Conservation (phyloP, 2,113 vertebrate species). For the Elephas maximus region DNA sequence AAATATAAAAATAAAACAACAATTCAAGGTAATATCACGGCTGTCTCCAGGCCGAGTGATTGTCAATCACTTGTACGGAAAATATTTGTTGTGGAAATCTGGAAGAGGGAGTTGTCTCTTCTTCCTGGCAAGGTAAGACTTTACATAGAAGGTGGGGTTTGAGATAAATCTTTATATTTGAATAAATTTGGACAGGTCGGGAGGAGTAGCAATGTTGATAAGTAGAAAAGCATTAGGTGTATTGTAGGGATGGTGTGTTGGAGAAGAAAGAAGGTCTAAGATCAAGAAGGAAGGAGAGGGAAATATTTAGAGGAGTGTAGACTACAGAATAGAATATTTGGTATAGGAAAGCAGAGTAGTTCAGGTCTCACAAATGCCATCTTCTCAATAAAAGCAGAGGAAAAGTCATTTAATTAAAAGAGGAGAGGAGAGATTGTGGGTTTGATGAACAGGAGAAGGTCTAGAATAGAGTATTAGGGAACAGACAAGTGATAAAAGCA, state of each 20-base stretch:
- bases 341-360: not conserved
- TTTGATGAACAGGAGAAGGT: not conserved
- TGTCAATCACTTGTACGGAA: not conserved
- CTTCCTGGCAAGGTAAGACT: not conserved
- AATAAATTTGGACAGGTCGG: slow-evolving; percentile 7
- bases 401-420: slow-evolving; percentile 18
- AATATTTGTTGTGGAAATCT: not conserved
- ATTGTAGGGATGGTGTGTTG: not conserved
- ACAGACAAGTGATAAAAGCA: not conserved
- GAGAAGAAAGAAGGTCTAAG: not conserved
- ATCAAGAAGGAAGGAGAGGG: not conserved
- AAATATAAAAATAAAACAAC: not conserved
- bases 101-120: not conserved
- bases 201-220: not conserved
- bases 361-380: not conserved
- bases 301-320: not conserved
- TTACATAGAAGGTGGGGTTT: not conserved
- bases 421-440: not conserved
- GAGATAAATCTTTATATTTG: not conserved
- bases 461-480: not conserved
- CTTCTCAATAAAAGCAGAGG: not conserved
- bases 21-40: not conserved
- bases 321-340: not conserved
- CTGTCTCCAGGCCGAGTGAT: not conserved
- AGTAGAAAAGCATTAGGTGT: not conserved